phyloP scores from a whole-genome alignment of 2,797 vertebrate species.

The Oreonectes daqikongensis region DNA sequence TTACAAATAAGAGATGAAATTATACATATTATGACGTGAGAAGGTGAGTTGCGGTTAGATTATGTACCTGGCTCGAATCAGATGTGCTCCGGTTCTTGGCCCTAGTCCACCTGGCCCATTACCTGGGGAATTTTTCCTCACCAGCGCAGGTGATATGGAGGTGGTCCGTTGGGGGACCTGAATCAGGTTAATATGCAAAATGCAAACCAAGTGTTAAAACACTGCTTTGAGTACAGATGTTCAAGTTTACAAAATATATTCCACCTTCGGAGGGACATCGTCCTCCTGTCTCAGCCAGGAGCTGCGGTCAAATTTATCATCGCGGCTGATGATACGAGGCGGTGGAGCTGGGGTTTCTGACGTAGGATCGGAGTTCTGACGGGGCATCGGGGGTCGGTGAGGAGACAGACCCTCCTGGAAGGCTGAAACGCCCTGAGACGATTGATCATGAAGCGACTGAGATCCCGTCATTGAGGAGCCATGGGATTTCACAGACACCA shows the following conservation, averaged over 20 bases:
- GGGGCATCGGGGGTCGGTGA: slow-evolving; percentile 94
- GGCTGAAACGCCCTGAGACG: slow-evolving; percentile 89
- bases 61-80: slow-evolving; percentile 92
- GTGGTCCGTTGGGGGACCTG: slow-evolving; percentile 98
- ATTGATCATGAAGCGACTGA: slow-evolving; percentile 95
- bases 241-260: background rate
- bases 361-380: slow-evolving; percentile 98
- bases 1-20: too few species aligned
- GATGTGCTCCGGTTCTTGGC: slow-evolving; percentile 87
- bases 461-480: slow-evolving; percentile 92
- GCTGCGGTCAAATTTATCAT: slow-evolving; percentile 93
- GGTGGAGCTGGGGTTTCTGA: slow-evolving; percentile 94
- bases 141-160: slow-evolving; percentile 96
- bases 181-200: slow-evolving; percentile 28
- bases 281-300: slow-evolving; percentile 98
- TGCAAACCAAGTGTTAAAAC: background rate
- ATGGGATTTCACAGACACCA: slow-evolving; percentile 95
- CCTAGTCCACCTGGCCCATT: slow-evolving; percentile 88
- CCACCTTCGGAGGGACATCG: slow-evolving; percentile 96
- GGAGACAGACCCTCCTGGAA: slow-evolving; percentile 90
- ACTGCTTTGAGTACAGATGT: background rate
- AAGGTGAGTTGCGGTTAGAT: too few species aligned
- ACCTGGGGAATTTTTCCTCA: slow-evolving; percentile 93
- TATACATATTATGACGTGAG: too few species aligned
- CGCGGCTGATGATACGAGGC: slow-evolving; percentile 82